Conservation (phyloP, 2,888 invertebrate species). For the Lepidonotus clava region DNA sequence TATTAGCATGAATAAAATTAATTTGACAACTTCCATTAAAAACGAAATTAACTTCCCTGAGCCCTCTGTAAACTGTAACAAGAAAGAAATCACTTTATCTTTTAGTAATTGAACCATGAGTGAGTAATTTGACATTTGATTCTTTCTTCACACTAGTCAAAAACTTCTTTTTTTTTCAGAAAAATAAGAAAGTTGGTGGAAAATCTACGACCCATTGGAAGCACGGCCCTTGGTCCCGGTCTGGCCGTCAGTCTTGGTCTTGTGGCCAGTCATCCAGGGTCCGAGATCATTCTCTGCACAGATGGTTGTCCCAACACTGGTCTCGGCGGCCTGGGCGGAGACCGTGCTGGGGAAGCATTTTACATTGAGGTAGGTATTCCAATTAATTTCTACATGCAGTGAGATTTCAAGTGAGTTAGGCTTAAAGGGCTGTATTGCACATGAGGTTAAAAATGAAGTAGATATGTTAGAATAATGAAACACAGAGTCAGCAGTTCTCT, state of each 20-base stretch:
- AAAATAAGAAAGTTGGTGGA: constrained; percentile 61
- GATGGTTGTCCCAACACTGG: constrained; percentile 75
- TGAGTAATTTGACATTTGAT: too few relatives aligned
- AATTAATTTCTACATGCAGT: not conserved
- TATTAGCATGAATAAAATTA: too few relatives aligned
- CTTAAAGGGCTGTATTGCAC: too few relatives aligned
- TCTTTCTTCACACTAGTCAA: too few relatives aligned
- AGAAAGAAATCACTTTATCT: too few relatives aligned
- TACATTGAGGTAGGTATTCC: not conserved
- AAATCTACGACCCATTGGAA: constrained; percentile 64
- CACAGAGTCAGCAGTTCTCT: too few relatives aligned
- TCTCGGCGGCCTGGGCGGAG: constrained; percentile 63
- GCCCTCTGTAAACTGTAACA: too few relatives aligned
- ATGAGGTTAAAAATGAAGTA: too few relatives aligned
- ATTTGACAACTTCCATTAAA: too few relatives aligned
- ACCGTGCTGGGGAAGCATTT: not conserved
- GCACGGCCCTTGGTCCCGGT: constrained; percentile 75
- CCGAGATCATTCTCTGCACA: constrained; percentile 75
- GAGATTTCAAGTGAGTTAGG: not conserved
- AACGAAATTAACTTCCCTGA: too few relatives aligned
- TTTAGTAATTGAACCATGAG: too few relatives aligned
- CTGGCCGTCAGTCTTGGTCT: constrained; percentile 71
- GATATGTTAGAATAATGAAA: too few relatives aligned
- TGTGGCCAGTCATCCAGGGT: constrained; percentile 67
- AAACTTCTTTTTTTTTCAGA: constrained; percentile 59